phyloP scores from a whole-genome alignment of 2,113 vertebrate species.

The Tachycineta bicolor region DNA sequence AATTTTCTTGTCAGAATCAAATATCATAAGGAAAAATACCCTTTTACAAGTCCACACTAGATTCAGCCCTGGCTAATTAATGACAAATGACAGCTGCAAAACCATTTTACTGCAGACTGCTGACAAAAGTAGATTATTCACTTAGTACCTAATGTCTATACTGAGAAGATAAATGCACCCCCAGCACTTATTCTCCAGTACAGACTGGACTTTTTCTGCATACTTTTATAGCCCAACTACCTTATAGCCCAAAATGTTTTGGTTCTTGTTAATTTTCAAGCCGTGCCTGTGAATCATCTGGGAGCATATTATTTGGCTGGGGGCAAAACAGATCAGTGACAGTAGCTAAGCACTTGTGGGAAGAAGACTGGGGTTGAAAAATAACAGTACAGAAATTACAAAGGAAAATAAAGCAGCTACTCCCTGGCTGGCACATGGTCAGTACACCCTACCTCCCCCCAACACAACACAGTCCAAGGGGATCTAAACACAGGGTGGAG shows the following conservation, averaged over 20 bases:
- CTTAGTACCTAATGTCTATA: background rate
- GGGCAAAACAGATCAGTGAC: background rate
- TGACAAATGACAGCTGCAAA: background rate
- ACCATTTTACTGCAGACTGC: background rate
- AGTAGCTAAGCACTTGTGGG: background rate
- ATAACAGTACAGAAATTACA: background rate
- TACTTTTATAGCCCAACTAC: background rate
- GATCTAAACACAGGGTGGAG: background rate
- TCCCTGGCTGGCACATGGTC: accelerated
- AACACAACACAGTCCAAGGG: background rate
- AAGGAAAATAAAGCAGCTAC: background rate
- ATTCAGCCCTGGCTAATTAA: background rate
- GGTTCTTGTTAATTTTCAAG: background rate
- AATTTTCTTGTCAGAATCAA: background rate
- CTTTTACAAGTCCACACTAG: background rate
- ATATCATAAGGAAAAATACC: background rate
- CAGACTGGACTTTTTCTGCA: background rate
- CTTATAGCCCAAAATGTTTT: background rate
- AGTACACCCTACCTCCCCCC: background rate
- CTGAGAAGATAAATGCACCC: background rate
- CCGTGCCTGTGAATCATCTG: background rate
- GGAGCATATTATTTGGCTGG: background rate
- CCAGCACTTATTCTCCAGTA: background rate
- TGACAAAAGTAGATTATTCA: background rate
- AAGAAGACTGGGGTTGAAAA: background rate